A percentile compares a stretch with the other conserved stretches of the same genome.
Conservation (phyloP, 2,797 vertebrate species). For the Ataeniobius toweri region DNA sequence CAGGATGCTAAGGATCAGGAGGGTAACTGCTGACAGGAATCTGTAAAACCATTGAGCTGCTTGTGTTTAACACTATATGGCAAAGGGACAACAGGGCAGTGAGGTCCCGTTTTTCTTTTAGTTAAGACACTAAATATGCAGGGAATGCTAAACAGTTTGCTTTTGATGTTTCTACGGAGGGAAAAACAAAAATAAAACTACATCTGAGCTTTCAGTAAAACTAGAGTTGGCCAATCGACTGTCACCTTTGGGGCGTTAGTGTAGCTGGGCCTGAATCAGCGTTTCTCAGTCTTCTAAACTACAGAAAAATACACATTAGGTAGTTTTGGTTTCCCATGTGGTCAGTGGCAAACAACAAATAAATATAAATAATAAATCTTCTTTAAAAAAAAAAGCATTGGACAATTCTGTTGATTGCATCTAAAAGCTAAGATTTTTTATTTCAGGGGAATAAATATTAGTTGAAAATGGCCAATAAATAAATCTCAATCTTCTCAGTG, state of each 20-base stretch:
- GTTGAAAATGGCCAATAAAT: conserved; percentile 70
- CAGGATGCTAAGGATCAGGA: conserved; percentile 74
- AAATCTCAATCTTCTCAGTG: conserved; percentile 58
- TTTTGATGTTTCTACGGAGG: conserved; percentile 82
- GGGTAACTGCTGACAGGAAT: conserved; percentile 80
- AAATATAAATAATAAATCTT: conserved; percentile 81
- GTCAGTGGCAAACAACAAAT: conserved; percentile 66
- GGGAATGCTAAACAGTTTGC: conserved; percentile 90
- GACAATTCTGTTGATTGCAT: conserved; percentile 43
- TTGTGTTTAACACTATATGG: conserved; percentile 91
- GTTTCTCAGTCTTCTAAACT: conserved; percentile 32
- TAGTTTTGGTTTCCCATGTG: conserved; percentile 73
- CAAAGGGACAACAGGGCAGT: conserved; percentile 83
- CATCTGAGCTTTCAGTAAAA: conserved; percentile 82
- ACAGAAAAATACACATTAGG: conserved; percentile 60
- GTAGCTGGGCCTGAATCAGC: conserved; percentile 5
- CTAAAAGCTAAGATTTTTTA: conserved; percentile 50
- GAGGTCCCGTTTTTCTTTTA: conserved; percentile 82
- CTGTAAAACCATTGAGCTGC: conserved; percentile 76
- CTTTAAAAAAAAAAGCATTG: conserved; percentile 31
- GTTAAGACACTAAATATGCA: conserved; percentile 97
- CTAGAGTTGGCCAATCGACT: conserved; percentile 75
- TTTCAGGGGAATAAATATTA: conserved; percentile 61
- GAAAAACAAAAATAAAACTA: conserved; percentile 26
- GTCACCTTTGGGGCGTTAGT: conserved; percentile 43